A percentile compares a stretch with the other conserved stretches of the same genome.
phyloP scores from a whole-genome alignment of 2,113 vertebrate genomes.

The Lampris incognitus region DNA sequence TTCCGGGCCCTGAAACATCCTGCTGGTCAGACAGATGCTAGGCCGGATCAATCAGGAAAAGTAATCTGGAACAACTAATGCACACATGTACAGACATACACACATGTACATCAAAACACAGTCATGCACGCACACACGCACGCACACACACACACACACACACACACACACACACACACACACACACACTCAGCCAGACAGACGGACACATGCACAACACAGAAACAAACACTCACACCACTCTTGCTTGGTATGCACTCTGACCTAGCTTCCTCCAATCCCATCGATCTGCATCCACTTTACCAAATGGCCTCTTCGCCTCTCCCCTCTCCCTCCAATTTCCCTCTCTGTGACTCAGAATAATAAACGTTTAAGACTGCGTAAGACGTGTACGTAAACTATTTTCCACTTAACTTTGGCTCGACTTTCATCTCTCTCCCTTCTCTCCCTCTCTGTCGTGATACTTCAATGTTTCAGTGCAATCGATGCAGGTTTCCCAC shows the following conservation, averaged over 20 bases:
- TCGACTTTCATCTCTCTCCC: slow-evolving; percentile 55
- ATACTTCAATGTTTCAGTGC: slow-evolving; percentile 55
- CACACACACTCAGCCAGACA: background rate
- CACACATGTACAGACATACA: slow-evolving; percentile 41
- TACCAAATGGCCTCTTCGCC: slow-evolving; percentile 82
- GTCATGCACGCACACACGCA: slow-evolving; percentile 6
- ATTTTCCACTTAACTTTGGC: slow-evolving; percentile 83
- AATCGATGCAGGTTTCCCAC: slow-evolving; percentile 73
- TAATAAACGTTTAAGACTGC: slow-evolving; percentile 78
- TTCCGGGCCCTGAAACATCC: slow-evolving; percentile 70
- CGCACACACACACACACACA: slow-evolving; percentile 11
- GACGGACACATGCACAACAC: background rate
- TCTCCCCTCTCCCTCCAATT: slow-evolving; percentile 68
- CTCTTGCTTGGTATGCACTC: slow-evolving; percentile 60
- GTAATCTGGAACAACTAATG: slow-evolving; percentile 78
- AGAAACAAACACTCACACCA: slow-evolving; percentile 1
- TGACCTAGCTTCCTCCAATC: slow-evolving; percentile 77
- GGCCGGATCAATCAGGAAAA: slow-evolving; percentile 81
- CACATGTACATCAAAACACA: slow-evolving; percentile 11
- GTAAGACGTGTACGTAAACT: slow-evolving; percentile 73
- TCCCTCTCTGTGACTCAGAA: slow-evolving; percentile 71
- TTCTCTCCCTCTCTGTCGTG: slow-evolving; percentile 58
- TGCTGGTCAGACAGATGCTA: slow-evolving; percentile 81
- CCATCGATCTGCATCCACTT: slow-evolving; percentile 86
- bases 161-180: background rate